Evolutionary conservation across 2,797 vertebrate species (phyloP).

Genomic region (Malurus leucopterus): DNA sequence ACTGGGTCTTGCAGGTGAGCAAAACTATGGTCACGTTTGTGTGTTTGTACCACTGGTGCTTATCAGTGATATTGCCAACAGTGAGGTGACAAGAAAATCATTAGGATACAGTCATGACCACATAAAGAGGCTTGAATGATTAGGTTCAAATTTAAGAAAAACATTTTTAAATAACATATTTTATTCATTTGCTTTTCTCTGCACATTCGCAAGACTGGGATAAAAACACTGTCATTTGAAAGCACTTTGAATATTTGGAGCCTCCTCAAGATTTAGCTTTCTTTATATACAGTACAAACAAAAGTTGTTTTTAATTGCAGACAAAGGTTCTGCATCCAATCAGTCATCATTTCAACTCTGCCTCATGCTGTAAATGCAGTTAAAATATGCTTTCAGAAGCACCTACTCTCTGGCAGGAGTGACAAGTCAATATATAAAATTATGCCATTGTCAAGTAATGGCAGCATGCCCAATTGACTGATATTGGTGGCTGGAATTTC

Average conservation of each 20-base stretch:
- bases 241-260: neutral
- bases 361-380: conserved; percentile 1
- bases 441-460: neutral
- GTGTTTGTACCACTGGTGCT: neutral
- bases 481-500: conserved; percentile 7
- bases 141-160: neutral
- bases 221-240: neutral
- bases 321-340: neutral
- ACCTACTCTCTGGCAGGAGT: neutral
- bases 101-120: neutral
- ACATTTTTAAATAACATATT: neutral
- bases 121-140: neutral
- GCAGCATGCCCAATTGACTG: neutral
- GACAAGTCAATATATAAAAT: conserved; percentile 14
- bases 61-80: neutral
- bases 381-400: conserved; percentile 10
- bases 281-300: neutral
- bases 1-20: neutral
- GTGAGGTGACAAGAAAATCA: neutral
- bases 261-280: neutral
- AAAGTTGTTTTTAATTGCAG: neutral
- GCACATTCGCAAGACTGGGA: neutral
- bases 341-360: neutral
- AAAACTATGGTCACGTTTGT: neutral
- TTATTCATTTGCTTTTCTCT: neutral